Evolutionary conservation across 2,113 vertebrate species (phyloP), one percentile per base, ranked within the genome.

Genomic region (Oceanites oceanicus): DNA sequence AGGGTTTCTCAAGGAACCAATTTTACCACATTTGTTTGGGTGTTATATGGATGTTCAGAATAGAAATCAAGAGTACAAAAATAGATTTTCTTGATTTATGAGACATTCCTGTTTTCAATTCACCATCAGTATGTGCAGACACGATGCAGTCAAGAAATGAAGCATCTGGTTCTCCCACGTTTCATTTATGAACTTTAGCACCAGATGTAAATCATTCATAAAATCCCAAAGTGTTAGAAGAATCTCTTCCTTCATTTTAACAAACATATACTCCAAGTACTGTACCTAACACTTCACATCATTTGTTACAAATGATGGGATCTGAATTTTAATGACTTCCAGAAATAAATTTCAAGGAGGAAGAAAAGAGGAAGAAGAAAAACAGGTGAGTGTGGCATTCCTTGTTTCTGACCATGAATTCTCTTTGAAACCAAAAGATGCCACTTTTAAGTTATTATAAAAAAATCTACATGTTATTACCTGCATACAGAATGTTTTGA

Each of bases 151-250:
- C 95, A 97, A 95, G 97, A 97, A 97, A 97, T 95, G 96, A 97
- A 98, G 98, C 98, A 98, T 98, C 98, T 98, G 98, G 97, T 98
- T 97, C 96, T 97, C 96, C 96, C 94, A 96, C 94, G 75, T 97
- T 97, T 97, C 98, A 92, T 97, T 96, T 97, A 98, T 98, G 98
- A 98, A 98, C 98, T 98, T 98, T 97, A 98, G 98, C 98, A 96
- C 97, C 98, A 98, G 98, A 98, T 98, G 98, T 98, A 98, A 98
- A 98, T 98, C 98, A 98, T 98, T 98, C 98, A 97, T 97, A 98
- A 98, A 98, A 97, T 96, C 97, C 97, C 93, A 85, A 97, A 97
- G 97, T 96, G 97, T 94, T 96, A 94, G 97, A 96, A 98, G 96
- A 97, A 70, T 82, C 95, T 97, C 86, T 86, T 96, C 94, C 97